Evolutionary conservation across 2,888 invertebrate genomes (phyloP).

Genomic region (Uloborus plumipes): DNA sequence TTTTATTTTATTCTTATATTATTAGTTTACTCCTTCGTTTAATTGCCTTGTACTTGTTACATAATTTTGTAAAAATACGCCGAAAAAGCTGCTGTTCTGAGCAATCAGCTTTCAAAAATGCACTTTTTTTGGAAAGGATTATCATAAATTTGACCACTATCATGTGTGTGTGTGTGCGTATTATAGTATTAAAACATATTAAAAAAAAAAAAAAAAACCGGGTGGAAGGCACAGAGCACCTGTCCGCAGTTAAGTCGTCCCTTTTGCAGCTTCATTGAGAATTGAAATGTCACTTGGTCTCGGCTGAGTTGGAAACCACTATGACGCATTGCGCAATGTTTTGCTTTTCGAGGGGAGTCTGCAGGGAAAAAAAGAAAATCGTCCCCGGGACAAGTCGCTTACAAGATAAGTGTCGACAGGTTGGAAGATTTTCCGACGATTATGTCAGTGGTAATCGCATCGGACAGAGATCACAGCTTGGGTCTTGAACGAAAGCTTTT

Average conservation of each 20-base stretch:
- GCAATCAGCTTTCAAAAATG: no score
- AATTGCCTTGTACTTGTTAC: no score
- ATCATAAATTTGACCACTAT: no score
- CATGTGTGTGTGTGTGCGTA: no score
- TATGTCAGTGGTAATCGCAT: conserved; percentile 46
- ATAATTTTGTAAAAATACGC: no score
- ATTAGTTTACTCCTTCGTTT: no score
- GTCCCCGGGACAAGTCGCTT: conserved; percentile 3
- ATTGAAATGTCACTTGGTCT: conserved; percentile 50
- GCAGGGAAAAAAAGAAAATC: background rate
- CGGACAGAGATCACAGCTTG: conserved; percentile 44
- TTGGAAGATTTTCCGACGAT: conserved; percentile 31
- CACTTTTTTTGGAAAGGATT: no score
- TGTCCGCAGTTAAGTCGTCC: conserved; percentile 10
- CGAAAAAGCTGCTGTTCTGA: no score
- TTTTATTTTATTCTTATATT: no score
- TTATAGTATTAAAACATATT: no score
- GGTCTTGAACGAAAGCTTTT: background rate
- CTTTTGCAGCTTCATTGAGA: conserved; percentile 36
- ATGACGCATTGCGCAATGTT: conserved; percentile 14
- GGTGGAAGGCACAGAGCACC: conserved; percentile 4
- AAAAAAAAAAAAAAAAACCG: no score
- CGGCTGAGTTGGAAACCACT: conserved; percentile 19
- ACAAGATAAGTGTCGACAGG: conserved; percentile 45
- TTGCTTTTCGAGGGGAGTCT: background rate